A percentile compares a stretch with the other conserved stretches of the same genome.
phyloP scores from a whole-genome alignment of 2,113 vertebrate genomes.

The Centropristis striata region DNA sequence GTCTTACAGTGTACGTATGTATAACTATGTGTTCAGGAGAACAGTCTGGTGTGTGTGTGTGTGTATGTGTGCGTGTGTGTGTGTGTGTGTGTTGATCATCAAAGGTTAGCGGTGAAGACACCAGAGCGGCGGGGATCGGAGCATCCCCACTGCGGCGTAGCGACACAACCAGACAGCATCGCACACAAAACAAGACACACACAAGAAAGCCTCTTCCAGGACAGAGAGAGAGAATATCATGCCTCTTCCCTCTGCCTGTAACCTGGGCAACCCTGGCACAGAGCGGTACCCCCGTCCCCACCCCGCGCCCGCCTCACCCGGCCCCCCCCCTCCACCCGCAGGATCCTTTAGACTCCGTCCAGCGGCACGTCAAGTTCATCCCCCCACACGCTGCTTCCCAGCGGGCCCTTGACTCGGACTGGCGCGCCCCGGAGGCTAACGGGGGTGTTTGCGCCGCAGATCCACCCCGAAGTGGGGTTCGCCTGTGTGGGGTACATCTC shows the following conservation, averaged over 20 bases:
- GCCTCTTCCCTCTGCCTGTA: conserved; percentile 81
- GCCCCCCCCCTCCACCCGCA: conserved; percentile 23
- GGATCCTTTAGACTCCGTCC: conserved; percentile 86
- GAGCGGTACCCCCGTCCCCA: conserved; percentile 68
- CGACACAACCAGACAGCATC: conserved; percentile 66
- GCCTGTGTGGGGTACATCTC: conserved; percentile 90
- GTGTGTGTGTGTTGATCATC: conserved; percentile 60
- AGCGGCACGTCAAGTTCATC: conserved; percentile 86
- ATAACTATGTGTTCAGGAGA: too few relatives aligned
- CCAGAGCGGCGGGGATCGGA: conserved; percentile 67
- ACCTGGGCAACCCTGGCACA: conserved; percentile 89
- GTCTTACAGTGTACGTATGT: too few relatives aligned
- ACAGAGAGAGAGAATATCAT: conserved; percentile 73
- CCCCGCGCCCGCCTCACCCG: conserved; percentile 55
- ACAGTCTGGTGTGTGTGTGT: background rate
- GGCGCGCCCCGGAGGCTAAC: conserved; percentile 78
- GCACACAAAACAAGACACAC: conserved; percentile 53
- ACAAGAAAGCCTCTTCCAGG: conserved; percentile 48
- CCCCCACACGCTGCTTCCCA: conserved; percentile 84
- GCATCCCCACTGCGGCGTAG: conserved; percentile 69
- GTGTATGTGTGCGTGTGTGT: conserved; percentile 11
- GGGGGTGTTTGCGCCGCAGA: conserved; percentile 63
- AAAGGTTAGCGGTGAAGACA: conserved; percentile 79
- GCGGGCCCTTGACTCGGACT: conserved; percentile 83
- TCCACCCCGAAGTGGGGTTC: conserved; percentile 72